Evolutionary conservation across 2,888 invertebrate species (phyloP).

Genomic region (Lucinisca nassula): DNA sequence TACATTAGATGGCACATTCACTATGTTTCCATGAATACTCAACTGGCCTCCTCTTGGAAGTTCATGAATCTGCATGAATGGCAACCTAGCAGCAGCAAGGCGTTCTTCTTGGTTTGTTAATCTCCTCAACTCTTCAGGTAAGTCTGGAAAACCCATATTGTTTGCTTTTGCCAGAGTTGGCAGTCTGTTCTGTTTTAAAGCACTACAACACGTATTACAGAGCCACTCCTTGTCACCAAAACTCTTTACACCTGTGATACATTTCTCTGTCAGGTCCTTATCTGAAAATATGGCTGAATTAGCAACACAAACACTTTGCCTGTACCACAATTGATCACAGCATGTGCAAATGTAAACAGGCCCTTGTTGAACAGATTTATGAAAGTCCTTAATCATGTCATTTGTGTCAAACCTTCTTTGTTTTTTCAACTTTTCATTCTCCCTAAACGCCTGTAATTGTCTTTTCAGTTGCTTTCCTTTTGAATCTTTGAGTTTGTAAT

Average conservation of each 20-base stretch:
- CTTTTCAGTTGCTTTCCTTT: not conserved
- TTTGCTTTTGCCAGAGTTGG: not conserved
- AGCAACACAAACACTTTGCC: not conserved
- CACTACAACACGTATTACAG: not conserved
- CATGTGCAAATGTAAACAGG: not conserved
- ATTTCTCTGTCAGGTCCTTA: not conserved
- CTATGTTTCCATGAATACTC: not conserved
- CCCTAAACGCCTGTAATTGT: not conserved
- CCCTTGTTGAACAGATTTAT: not conserved
- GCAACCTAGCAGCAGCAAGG: not conserved
- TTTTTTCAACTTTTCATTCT: not conserved
- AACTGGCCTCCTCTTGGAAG: not conserved
- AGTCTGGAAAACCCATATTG: not conserved
- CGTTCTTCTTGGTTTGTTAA: not conserved
- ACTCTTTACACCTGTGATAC: not conserved
- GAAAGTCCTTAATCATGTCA: not conserved
- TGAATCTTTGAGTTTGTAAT: not conserved
- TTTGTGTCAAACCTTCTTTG: not conserved
- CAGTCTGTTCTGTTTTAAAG: not conserved
- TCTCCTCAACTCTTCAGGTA: not conserved
- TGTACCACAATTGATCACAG: not conserved
- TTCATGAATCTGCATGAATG: not conserved
- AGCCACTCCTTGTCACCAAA: not conserved
- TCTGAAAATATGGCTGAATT: not conserved
- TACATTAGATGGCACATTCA: not conserved